These are phyloP conservation scores for Nansenia antarctica DNA, from an alignment of 2,113 vertebrate genomes.

Conservation along the genomic window DNA sequence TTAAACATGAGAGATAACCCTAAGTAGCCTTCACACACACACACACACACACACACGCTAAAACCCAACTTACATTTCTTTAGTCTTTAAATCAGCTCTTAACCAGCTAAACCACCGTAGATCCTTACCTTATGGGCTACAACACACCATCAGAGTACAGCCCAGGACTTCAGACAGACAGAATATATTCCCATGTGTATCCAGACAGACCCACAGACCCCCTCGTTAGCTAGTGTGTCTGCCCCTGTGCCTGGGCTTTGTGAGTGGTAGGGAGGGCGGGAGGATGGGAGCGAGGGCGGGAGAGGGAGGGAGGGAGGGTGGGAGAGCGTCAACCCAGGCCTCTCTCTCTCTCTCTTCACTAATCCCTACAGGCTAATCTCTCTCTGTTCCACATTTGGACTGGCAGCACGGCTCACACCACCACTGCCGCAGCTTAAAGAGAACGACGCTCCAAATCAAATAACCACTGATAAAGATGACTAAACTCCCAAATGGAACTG, in stretches of 20 bases:
- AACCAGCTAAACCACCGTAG: background rate
- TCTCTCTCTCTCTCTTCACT: conserved; percentile 35
- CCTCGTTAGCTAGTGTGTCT: conserved; percentile 4
- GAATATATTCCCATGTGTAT: background rate
- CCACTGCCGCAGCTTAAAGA: conserved; percentile 48
- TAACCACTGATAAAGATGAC: too few relatives aligned
- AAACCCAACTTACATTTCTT: conserved; percentile 26
- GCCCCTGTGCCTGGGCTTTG: conserved; percentile 8
- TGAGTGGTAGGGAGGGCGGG: conserved; percentile 33
- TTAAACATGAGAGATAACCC: conserved; percentile 10
- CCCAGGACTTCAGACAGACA: background rate
- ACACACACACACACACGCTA: conserved; percentile 24
- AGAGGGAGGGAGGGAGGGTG: conserved; percentile 33
- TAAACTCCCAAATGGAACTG: too few relatives aligned
- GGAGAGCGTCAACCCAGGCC: conserved; percentile 41
- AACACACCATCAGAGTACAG: background rate
- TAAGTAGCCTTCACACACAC: conserved; percentile 40
- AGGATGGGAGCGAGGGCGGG: conserved; percentile 31
- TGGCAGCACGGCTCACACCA: conserved; percentile 49
- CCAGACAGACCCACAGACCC: conserved; percentile 1
- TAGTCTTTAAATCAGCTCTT: conserved; percentile 5
- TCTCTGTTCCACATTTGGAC: conserved; percentile 66
- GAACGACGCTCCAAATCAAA: conserved; percentile 10
- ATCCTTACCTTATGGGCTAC: conserved; percentile 49
- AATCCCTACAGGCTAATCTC: conserved; percentile 74